phyloP scores from a whole-genome alignment of 2,113 vertebrate genomes.

The Pseudolaguvia tuberculata region DNA sequence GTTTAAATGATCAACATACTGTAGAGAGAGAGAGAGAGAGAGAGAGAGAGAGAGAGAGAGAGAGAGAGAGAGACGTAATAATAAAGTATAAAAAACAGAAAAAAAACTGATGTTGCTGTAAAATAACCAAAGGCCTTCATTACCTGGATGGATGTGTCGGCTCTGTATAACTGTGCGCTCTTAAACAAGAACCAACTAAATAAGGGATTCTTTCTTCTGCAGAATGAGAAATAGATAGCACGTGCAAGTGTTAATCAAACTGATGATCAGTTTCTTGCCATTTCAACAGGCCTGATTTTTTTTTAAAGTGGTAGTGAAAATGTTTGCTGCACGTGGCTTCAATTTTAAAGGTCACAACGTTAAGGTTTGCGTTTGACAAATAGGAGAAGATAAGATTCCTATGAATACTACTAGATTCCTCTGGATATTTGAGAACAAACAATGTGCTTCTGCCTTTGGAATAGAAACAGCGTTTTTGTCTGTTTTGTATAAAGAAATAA shows the following conservation, averaged over 20 bases:
- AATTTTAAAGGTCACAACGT: slow-evolving; percentile 47
- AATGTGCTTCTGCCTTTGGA: not conserved
- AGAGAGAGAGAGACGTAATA: too few relatives aligned
- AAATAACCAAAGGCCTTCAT: too few relatives aligned
- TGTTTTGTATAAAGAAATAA: slow-evolving; percentile 5
- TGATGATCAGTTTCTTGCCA: slow-evolving; percentile 5
- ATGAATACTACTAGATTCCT: not conserved
- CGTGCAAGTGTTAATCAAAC: not conserved
- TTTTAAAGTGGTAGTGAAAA: slow-evolving; percentile 33
- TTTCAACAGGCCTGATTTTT: slow-evolving; percentile 28
- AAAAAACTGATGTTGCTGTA: too few relatives aligned
- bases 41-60: too few relatives aligned
- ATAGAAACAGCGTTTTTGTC: slow-evolving; percentile 21
- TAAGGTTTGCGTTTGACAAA: slow-evolving; percentile 35
- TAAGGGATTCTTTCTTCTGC: slow-evolving; percentile 2
- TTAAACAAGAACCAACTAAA: not conserved
- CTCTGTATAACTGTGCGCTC: not conserved
- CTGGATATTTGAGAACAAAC: not conserved
- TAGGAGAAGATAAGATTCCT: slow-evolving; percentile 15
- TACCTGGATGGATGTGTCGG: not conserved
- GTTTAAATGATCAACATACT: not conserved
- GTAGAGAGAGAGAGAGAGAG: too few relatives aligned
- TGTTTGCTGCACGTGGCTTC: slow-evolving; percentile 35
- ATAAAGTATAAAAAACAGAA: too few relatives aligned
- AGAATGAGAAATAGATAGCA: slow-evolving; percentile 5